Evolutionary conservation across 2,797 vertebrate species (phyloP).

Genomic region (Cynodonichthys magdalenae): DNA sequence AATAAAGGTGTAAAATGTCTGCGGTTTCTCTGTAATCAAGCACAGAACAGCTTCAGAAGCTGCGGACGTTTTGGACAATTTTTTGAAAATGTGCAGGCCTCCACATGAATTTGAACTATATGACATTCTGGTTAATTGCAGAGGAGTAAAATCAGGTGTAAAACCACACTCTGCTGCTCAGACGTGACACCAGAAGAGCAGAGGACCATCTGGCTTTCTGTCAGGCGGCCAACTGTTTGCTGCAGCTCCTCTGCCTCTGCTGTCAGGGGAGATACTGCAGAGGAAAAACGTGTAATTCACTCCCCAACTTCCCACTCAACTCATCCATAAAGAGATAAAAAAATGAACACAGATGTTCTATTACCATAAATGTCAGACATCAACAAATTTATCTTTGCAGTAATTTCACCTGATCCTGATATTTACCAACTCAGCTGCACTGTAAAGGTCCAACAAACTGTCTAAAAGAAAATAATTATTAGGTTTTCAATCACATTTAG

Average conservation of each 20-base stretch:
- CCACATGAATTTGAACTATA: slow-evolving; percentile 26
- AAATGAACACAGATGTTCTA: neutral
- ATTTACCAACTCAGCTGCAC: slow-evolving; percentile 3
- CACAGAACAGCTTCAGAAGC: slow-evolving; percentile 28
- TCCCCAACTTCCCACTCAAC: neutral
- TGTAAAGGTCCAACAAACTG: neutral
- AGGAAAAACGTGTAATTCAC: slow-evolving; percentile 14
- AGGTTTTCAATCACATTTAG: too few species aligned
- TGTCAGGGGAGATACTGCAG: slow-evolving; percentile 14
- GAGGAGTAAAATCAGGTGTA: slow-evolving; percentile 76
- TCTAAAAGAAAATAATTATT: slow-evolving; percentile 12
- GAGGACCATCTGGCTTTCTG: slow-evolving; percentile 70
- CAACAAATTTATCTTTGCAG: neutral
- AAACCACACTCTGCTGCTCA: slow-evolving; percentile 67
- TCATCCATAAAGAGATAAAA: neutral
- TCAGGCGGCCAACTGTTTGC: slow-evolving; percentile 54
- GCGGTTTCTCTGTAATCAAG: slow-evolving; percentile 32
- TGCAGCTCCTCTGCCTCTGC: slow-evolving; percentile 12
- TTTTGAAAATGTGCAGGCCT: slow-evolving; percentile 7
- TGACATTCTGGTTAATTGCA: slow-evolving; percentile 70
- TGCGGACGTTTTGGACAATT: slow-evolving; percentile 3
- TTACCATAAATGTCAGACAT: neutral
- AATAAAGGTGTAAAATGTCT: slow-evolving; percentile 32
- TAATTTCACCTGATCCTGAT: neutral
- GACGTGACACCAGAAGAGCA: slow-evolving; percentile 68